These are phyloP conservation scores for Drosophila robusta DNA, from an alignment of 2,888 invertebrate genomes.

Conservation along the genomic window DNA sequence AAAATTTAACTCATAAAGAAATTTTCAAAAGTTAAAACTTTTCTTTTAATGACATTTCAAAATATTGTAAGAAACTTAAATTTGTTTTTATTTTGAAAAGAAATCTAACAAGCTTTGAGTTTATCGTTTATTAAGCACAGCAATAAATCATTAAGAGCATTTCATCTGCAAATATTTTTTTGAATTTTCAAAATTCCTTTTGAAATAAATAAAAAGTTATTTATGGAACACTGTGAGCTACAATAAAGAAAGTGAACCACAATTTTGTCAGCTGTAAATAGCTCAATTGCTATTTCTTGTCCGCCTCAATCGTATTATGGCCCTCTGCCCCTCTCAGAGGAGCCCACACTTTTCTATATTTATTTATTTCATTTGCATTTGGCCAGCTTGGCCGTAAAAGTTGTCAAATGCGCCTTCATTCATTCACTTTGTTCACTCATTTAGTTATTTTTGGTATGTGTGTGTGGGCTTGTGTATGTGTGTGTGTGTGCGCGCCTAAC, in stretches of 20 bases:
- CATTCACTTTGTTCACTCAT: constrained; percentile 42
- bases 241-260: neutral
- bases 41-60: too few species aligned
- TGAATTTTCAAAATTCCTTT: too few species aligned
- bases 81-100: too few species aligned
- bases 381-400: constrained; percentile 25
- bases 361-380: constrained; percentile 38
- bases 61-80: too few species aligned
- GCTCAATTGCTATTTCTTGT: neutral
- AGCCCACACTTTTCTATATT: constrained; percentile 2
- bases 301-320: too few species aligned
- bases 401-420: constrained; percentile 55
- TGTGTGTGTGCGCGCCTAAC: constrained; percentile 39
- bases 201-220: neutral
- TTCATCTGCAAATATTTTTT: too few species aligned
- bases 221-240: neutral
- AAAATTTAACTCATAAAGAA: too few species aligned
- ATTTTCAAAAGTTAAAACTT: too few species aligned
- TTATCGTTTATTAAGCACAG: too few species aligned
- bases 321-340: neutral
- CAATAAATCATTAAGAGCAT: too few species aligned
- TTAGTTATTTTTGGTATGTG: constrained; percentile 32
- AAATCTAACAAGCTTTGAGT: too few species aligned
- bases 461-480: constrained; percentile 2
- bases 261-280: constrained; percentile 2